phyloP scores from a whole-genome alignment of 2,113 vertebrate genomes.

The Capra hircus region DNA sequence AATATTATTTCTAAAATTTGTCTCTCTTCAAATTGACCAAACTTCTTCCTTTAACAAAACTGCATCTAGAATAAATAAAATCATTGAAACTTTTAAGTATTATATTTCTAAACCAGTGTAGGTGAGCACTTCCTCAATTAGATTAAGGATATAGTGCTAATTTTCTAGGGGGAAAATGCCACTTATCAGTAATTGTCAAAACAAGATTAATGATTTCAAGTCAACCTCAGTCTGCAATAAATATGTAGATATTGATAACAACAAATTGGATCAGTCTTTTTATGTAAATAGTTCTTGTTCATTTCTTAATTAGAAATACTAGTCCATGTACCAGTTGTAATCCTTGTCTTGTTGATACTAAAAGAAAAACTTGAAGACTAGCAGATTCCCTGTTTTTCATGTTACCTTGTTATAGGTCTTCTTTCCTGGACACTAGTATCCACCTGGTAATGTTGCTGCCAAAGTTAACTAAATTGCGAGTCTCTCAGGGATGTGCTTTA shows the following conservation, averaged over 20 bases:
- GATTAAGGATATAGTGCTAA: background rate
- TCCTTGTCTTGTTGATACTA: background rate
- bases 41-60: background rate
- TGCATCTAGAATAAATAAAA: background rate
- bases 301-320: background rate
- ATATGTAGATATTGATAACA: background rate
- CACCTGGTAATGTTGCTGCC: background rate
- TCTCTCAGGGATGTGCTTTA: background rate
- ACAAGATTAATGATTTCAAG: background rate
- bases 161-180: background rate
- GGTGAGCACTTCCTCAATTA: background rate
- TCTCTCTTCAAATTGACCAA: background rate
- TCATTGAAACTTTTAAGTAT: background rate
- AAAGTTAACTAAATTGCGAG: constrained; percentile 19
- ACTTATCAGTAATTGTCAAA: background rate
- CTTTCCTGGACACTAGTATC: background rate
- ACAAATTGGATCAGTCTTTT: background rate
- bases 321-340: background rate
- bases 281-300: background rate
- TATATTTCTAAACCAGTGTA: background rate
- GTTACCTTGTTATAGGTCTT: background rate
- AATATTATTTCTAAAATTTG: background rate
- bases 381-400: background rate
- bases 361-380: background rate
- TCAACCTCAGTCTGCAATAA: background rate